These are phyloP conservation scores for Zaprionus ornatus DNA, from an alignment of 1,140 invertebrate species.

Conservation along the genomic window DNA sequence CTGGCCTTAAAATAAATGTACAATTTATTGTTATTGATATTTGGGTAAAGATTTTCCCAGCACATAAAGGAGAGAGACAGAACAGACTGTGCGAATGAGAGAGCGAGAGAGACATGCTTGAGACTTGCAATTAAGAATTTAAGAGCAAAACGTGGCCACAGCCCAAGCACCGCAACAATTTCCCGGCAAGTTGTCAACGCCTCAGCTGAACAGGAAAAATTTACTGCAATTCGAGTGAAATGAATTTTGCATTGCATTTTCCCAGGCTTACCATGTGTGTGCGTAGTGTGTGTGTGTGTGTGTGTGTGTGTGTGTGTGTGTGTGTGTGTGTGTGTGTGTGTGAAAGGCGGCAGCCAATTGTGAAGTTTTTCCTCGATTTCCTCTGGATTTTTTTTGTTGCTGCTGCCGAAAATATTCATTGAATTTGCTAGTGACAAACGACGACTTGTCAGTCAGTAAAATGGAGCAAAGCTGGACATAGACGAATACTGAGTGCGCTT, in stretches of 20 bases:
- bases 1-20: conserved; percentile 62
- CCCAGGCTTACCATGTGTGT: conserved; percentile 3
- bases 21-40: conserved; percentile 81
- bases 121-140: conserved; percentile 65
- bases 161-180: conserved; percentile 38
- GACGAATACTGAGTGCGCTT: neutral
- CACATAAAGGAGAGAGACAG: neutral
- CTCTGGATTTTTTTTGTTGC: neutral
- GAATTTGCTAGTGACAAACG: conserved; percentile 77
- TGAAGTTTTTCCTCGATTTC: conserved; percentile 40
- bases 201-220: conserved; percentile 28
- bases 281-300: neutral
- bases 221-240: conserved; percentile 53
- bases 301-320: conserved; percentile 45
- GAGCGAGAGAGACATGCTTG: neutral
- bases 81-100: neutral
- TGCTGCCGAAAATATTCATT: conserved; percentile 71
- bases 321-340: conserved; percentile 26
- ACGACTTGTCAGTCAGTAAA: conserved; percentile 60
- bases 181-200: conserved; percentile 55
- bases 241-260: conserved; percentile 50
- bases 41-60: conserved; percentile 59
- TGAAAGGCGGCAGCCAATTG: conserved; percentile 66
- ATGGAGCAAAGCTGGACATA: neutral
- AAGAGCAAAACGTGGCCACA: conserved; percentile 50